Evolutionary conservation across 2,888 invertebrate species (phyloP).

Genomic region (Boloria euphrosyne): DNA sequence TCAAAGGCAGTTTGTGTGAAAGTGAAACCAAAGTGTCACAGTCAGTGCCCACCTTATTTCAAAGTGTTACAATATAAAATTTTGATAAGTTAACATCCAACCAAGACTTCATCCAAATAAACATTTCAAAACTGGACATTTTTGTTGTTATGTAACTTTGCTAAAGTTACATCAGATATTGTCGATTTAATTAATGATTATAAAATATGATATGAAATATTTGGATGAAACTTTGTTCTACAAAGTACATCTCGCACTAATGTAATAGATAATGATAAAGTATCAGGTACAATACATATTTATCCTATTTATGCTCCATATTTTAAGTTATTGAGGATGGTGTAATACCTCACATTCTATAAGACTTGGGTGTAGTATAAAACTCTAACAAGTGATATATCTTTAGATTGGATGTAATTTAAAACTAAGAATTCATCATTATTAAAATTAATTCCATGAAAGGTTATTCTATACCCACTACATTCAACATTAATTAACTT

Average conservation of each 20-base stretch:
- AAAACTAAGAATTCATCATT: slow-evolving; percentile 9
- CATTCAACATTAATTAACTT: neutral
- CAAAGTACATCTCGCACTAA: neutral
- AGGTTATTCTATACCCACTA: neutral
- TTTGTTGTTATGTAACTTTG: slow-evolving; percentile 14
- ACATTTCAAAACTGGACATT: neutral
- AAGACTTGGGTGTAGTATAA: slow-evolving; percentile 16
- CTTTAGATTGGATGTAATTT: slow-evolving; percentile 9
- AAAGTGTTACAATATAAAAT: slow-evolving; percentile 15
- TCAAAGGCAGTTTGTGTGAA: slow-evolving; percentile 14
- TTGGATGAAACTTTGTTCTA: slow-evolving; percentile 4
- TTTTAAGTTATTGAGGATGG: slow-evolving; percentile 1
- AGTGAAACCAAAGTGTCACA: slow-evolving; percentile 36
- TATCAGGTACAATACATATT: neutral
- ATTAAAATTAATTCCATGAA: neutral
- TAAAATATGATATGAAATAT: neutral
- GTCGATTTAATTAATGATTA: slow-evolving; percentile 2
- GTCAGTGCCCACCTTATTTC: slow-evolving; percentile 33
- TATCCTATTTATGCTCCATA: slow-evolving; percentile 6
- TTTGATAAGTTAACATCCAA: slow-evolving; percentile 20
- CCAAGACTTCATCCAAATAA: slow-evolving; percentile 4
- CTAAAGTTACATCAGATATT: slow-evolving; percentile 6
- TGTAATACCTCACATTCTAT: slow-evolving; percentile 9
- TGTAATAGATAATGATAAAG: too few species aligned
- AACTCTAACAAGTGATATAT: slow-evolving; percentile 29